phyloP scores from a whole-genome alignment of 2,888 invertebrate species.

The Branchipolynoe longqiensis region DNA sequence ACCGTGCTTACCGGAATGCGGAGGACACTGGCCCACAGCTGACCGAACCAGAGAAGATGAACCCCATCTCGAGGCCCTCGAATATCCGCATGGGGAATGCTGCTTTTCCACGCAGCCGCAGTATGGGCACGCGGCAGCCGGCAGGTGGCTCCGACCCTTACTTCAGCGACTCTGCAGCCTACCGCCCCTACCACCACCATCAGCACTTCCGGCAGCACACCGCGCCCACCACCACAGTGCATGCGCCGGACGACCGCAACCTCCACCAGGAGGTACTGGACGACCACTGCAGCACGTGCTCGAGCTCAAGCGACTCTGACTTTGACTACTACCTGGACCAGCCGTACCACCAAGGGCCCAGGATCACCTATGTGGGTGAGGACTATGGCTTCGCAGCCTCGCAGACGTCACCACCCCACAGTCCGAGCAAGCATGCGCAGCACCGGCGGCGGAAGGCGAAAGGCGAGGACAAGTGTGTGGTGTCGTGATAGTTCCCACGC shows the following conservation, averaged over 20 bases:
- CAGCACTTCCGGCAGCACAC: slow-evolving; percentile 10
- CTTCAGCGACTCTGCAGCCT: slow-evolving; percentile 57
- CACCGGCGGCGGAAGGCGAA: slow-evolving; percentile 35
- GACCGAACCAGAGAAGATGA: slow-evolving; percentile 67
- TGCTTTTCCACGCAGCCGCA: slow-evolving; percentile 59
- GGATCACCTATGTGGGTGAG: slow-evolving; percentile 96
- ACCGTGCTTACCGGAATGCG: slow-evolving; percentile 1
- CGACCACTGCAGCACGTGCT: slow-evolving; percentile 94
- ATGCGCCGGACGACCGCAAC: background rate
- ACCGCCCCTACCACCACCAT: slow-evolving; percentile 57
- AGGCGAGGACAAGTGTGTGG: slow-evolving; percentile 54
- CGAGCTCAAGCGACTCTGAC: slow-evolving; percentile 87
- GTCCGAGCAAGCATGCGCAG: slow-evolving; percentile 29
- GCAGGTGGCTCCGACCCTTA: slow-evolving; percentile 24
- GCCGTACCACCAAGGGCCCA: slow-evolving; percentile 91
- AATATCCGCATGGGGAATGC: slow-evolving; percentile 68
- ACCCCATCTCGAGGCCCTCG: slow-evolving; percentile 77
- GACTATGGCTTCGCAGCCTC: slow-evolving; percentile 78
- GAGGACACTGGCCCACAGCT: background rate
- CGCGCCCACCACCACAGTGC: background rate
- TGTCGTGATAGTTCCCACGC: slow-evolving; percentile 15
- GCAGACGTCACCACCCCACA: slow-evolving; percentile 33
- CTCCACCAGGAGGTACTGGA: slow-evolving; percentile 85
- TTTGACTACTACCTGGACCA: slow-evolving; percentile 90
- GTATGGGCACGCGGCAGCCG: background rate